These are phyloP conservation scores for Neotoma lepida DNA, from an alignment of 2,113 vertebrate genomes.

Conservation along the genomic window DNA sequence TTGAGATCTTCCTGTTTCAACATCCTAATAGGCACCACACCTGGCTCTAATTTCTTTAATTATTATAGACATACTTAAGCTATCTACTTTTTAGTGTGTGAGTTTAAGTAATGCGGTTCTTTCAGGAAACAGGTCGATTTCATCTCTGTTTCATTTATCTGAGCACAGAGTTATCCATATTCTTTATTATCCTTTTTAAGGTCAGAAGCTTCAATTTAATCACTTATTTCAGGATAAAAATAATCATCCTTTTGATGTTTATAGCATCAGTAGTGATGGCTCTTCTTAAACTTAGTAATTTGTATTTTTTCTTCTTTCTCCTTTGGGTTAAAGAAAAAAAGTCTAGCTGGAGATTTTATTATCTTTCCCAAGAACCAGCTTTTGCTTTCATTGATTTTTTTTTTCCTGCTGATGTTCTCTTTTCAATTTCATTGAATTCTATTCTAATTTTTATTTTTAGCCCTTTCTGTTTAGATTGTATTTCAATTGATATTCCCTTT, in stretches of 20 bases:
- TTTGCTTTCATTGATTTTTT: neutral
- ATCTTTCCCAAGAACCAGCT: neutral
- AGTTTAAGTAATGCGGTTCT: neutral
- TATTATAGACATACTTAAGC: neutral
- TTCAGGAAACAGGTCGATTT: neutral
- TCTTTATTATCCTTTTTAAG: neutral
- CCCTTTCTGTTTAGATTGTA: neutral
- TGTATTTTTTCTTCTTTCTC: neutral
- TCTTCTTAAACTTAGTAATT: neutral
- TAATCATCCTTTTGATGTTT: neutral
- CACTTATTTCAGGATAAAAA: neutral
- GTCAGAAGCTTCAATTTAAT: neutral
- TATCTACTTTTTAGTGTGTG: neutral
- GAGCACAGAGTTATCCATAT: neutral
- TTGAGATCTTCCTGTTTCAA: neutral
- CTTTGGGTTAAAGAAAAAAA: neutral
- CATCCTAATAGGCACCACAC: neutral
- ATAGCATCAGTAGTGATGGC: neutral
- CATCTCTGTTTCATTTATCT: neutral
- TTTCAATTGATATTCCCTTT: neutral
- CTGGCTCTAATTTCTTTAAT: neutral
- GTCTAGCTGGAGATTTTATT: neutral
- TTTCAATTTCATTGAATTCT: neutral
- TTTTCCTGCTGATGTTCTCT: neutral
- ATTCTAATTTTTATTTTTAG: neutral